phyloP scores from a whole-genome alignment of 1,140 invertebrate species.

The Heliconius eleuchia region DNA sequence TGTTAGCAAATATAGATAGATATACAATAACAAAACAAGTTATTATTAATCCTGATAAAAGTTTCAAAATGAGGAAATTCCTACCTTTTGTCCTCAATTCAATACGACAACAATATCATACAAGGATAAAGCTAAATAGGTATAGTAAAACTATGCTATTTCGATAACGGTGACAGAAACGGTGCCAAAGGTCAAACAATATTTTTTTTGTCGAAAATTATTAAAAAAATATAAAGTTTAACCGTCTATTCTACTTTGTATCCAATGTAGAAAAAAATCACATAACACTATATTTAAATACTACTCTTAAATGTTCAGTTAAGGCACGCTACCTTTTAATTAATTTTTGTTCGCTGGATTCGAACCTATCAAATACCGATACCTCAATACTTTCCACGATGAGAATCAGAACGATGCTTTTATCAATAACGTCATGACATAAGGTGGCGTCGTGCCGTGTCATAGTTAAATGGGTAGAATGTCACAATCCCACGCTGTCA shows the following conservation, averaged over 20 bases:
- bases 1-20: background rate
- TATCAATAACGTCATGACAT: background rate
- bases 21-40: background rate
- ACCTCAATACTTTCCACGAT: too few relatives aligned
- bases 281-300: too few relatives aligned
- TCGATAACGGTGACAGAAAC: background rate
- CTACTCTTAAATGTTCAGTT: too few relatives aligned
- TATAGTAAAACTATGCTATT: background rate
- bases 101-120: background rate
- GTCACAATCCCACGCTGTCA: slow-evolving; percentile 18
- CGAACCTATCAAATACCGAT: too few relatives aligned
- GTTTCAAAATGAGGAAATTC: background rate
- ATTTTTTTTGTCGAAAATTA: background rate
- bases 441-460: background rate
- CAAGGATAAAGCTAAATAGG: background rate
- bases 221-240: background rate
- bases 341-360: too few relatives aligned
- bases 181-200: background rate
- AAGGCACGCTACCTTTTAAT: too few relatives aligned
- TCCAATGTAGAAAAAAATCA: too few relatives aligned
- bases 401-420: background rate
- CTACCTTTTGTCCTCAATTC: background rate
- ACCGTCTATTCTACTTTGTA: too few relatives aligned
- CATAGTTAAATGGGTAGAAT: slow-evolving; percentile 10
- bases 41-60: background rate